Evolutionary conservation across 2,888 invertebrate species (phyloP), one percentile per base, ranked within the genome.

Genomic region (Teleogryllus oceanicus): DNA sequence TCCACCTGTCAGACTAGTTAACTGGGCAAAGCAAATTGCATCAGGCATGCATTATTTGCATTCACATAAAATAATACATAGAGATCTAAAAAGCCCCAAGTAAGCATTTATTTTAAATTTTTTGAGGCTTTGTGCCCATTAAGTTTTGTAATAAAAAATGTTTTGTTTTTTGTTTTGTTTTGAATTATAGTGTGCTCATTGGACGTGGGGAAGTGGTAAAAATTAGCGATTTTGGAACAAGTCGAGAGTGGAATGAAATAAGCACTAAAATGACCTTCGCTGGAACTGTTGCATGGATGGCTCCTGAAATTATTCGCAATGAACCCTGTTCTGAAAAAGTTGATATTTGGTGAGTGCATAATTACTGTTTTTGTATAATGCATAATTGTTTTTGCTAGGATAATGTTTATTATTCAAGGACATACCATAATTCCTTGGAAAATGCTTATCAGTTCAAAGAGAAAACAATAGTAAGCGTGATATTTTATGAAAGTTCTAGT

Each of bases 271-370:
- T 99, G 99, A 95, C 96, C 83, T 99, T 99, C 88, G 97, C 97
- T 2, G 99, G 99, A 75, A 99, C 99, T 0, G 96, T 98, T 0
- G 96, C 98, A 0, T 99, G 99, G 99, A 99, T 99, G 99, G 98
- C 99, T 0, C 99, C 99, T 0, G 99, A 99, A 89, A 95, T 99
- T 75, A 98, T 99, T 83, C 92, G 97, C 81, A 97, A 97, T 86
- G 96, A 98, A 86, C 96, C 95, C 0, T 99, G 98, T 87, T 97
- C 96, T 0, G 98, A 99, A 86, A 96, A 98, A 87, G 97, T 99
- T 0, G 99, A 99, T 86, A 95, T 99, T 82, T 99, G 99, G 98
- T 91, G 85, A 87, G 87, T 83, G 37, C 5, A 37, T 37, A 8
- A 37, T 37, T 37, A 37, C 24, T 37, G 24, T 37, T 37, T 37